phyloP scores from a whole-genome alignment of 2,888 invertebrate species.

The Diaperis boleti region DNA sequence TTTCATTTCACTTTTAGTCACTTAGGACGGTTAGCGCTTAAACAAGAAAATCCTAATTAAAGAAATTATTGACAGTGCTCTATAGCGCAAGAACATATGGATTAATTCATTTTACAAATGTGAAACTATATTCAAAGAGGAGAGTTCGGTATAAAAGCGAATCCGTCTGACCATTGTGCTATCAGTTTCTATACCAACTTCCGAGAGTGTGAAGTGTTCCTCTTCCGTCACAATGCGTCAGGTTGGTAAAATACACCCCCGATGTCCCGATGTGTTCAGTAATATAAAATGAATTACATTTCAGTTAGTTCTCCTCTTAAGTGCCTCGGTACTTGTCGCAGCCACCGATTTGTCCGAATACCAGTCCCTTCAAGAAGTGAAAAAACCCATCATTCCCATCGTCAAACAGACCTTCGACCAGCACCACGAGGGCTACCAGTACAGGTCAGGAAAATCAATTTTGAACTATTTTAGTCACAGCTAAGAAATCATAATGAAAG shows the following conservation, averaged over 20 bases:
- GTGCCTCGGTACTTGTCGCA: too few species aligned
- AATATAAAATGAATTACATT: too few species aligned
- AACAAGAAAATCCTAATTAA: slow-evolving; percentile 19
- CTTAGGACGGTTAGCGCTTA: not conserved
- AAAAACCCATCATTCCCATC: slow-evolving; percentile 70
- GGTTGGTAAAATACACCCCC: slow-evolving; percentile 1
- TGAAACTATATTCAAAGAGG: slow-evolving; percentile 47
- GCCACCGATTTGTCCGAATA: slow-evolving; percentile 16
- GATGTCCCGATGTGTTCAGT: too few species aligned
- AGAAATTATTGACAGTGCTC: slow-evolving; percentile 29
- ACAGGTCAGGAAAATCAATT: slow-evolving; percentile 71
- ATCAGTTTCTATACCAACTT: slow-evolving; percentile 35
- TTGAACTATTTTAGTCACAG: slow-evolving; percentile 7
- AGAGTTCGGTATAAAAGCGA: slow-evolving; percentile 46
- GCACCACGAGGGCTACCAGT: slow-evolving; percentile 73
- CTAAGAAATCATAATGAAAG: slow-evolving; percentile 23
- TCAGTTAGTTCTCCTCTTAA: too few species aligned
- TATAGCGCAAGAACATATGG: slow-evolving; percentile 44
- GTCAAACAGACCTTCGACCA: slow-evolving; percentile 70
- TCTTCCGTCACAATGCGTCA: slow-evolving; percentile 16
- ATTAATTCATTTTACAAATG: slow-evolving; percentile 46
- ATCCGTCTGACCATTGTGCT: slow-evolving; percentile 24
- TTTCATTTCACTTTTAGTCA: slow-evolving; percentile 1
- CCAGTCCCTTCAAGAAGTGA: slow-evolving; percentile 39
- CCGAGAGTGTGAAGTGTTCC: slow-evolving; percentile 1